These are phyloP conservation scores for Heliconius hortense DNA, from an alignment of 2,888 invertebrate genomes.

Conservation along the genomic window DNA sequence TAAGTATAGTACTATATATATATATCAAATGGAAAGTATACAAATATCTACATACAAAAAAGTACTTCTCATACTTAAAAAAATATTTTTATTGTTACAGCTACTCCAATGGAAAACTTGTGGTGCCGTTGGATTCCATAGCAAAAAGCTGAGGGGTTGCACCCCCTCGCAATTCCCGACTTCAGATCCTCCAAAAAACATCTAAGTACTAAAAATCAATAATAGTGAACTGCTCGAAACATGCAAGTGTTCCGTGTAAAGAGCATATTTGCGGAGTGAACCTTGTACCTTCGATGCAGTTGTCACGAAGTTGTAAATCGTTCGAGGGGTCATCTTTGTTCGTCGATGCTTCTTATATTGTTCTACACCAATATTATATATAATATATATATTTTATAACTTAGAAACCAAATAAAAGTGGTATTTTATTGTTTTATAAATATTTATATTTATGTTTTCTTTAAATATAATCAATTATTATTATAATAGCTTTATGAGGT, in stretches of 20 bases:
- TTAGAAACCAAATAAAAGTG: slow-evolving; percentile 19
- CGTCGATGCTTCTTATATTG: slow-evolving; percentile 15
- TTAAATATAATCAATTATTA: slow-evolving; percentile 4
- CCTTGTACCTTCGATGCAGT: slow-evolving; percentile 23
- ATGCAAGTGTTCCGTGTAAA: slow-evolving; percentile 31
- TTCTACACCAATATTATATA: slow-evolving; percentile 18
- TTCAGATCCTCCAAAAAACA: slow-evolving; percentile 73
- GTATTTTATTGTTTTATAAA: slow-evolving; percentile 18
- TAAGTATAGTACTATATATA: not conserved
- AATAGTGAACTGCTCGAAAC: slow-evolving; percentile 29
- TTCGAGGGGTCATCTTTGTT: slow-evolving; percentile 22
- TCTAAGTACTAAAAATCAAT: slow-evolving; percentile 52
- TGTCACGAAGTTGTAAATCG: slow-evolving; percentile 29
- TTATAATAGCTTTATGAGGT: slow-evolving; percentile 9
- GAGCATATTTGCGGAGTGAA: slow-evolving; percentile 25
- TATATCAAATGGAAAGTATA: not conserved
- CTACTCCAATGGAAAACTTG: slow-evolving; percentile 82
- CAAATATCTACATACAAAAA: not conserved
- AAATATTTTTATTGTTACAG: slow-evolving; percentile 67
- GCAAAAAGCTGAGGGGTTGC: slow-evolving; percentile 77
- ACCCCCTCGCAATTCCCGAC: slow-evolving; percentile 66
- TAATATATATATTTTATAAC: slow-evolving; percentile 16
- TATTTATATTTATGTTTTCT: slow-evolving; percentile 15
- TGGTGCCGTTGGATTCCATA: slow-evolving; percentile 83
- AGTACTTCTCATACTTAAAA: not conserved